phyloP scores from a whole-genome alignment of 2,888 invertebrate genomes.

The Stratiomys singularior region DNA sequence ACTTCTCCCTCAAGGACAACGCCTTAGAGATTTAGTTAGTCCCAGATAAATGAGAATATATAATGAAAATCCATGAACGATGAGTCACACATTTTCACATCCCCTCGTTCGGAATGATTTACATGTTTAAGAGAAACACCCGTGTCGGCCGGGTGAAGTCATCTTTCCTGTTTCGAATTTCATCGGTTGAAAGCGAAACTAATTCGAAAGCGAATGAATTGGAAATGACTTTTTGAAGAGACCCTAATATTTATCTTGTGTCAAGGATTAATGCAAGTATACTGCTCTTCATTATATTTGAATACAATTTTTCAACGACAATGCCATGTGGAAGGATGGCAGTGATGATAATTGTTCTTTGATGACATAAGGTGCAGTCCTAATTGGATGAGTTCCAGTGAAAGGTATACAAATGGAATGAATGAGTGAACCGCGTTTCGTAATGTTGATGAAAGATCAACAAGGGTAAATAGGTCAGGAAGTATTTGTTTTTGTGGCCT shows the following conservation, averaged over 20 bases:
- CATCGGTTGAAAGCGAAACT: not conserved
- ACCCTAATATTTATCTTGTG: not conserved
- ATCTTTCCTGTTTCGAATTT: not conserved
- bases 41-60: not conserved
- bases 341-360: conserved; percentile 15
- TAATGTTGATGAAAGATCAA: too few relatives aligned
- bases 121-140: conserved; percentile 13
- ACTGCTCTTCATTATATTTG: too few relatives aligned
- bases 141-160: not conserved
- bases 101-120: conserved; percentile 14
- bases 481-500: too few relatives aligned
- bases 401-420: not conserved
- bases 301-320: not conserved
- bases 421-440: not conserved
- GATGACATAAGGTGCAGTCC: not conserved
- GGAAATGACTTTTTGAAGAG: conserved; percentile 9
- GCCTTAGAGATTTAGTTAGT: not conserved
- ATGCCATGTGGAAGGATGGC: not conserved
- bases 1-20: not conserved
- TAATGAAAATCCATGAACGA: not conserved
- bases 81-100: conserved; percentile 21
- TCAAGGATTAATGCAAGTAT: not conserved
- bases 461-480: too few relatives aligned
- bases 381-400: conserved; percentile 10
- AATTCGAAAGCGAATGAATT: conserved; percentile 10